These are phyloP conservation scores for Mimachlamys varia DNA, from an alignment of 2,888 invertebrate genomes.

Conservation along the genomic window DNA sequence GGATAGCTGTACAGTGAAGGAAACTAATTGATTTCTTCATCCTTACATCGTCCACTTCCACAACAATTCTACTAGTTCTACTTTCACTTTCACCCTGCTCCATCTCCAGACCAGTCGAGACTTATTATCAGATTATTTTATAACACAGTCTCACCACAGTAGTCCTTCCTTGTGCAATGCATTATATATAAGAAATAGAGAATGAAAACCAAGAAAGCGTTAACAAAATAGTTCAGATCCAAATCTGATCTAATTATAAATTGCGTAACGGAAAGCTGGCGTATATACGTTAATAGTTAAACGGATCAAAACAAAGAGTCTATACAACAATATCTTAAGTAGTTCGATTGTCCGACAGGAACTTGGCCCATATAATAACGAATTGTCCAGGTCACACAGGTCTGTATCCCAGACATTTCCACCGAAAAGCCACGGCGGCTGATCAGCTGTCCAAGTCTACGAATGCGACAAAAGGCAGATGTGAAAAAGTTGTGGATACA, in stretches of 20 bases:
- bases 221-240: no score
- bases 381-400: neutral
- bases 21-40: conserved; percentile 73
- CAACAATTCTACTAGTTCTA: conserved; percentile 10
- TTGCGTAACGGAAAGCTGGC: no score
- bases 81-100: neutral
- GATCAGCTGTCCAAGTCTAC: no score
- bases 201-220: no score
- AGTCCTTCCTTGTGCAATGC: neutral
- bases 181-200: no score
- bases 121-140: no score
- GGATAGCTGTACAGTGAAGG: conserved; percentile 71
- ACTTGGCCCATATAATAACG: neutral
- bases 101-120: neutral
- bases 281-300: neutral
- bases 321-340: no score
- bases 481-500: no score
- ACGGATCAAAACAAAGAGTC: neutral
- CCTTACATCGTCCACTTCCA: conserved; percentile 43
- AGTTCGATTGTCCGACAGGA: neutral
- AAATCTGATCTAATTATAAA: no score
- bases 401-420: neutral
- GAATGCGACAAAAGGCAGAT: no score
- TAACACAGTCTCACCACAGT: neutral
- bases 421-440: neutral